Percentiles rank a stretch among this genome's conserved stretches.
Conservation (phyloP, 2,888 invertebrate species). For the Scrobipalpa costella region DNA sequence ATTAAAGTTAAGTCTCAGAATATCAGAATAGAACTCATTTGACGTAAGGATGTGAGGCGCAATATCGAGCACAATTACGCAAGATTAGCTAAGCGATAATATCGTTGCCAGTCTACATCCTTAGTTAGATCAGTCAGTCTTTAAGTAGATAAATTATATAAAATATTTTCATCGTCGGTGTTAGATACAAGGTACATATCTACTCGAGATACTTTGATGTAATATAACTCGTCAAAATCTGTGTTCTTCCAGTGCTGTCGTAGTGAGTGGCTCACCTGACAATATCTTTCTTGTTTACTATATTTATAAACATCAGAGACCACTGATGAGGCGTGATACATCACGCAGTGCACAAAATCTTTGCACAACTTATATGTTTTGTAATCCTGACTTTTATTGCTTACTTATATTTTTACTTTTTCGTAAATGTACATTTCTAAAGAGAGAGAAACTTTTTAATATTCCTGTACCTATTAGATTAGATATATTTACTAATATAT, state of each 20-base stretch:
- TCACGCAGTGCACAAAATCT: conserved; percentile 4
- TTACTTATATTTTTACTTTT: conserved; percentile 25
- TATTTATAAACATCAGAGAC: conserved; percentile 21
- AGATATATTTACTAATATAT: conserved; percentile 47
- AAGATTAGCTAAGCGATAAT: not conserved
- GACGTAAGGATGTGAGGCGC: not conserved
- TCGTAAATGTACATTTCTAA: conserved; percentile 65
- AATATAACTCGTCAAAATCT: conserved; percentile 63
- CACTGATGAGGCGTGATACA: not conserved
- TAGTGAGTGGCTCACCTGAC: conserved; percentile 66
- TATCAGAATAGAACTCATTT: not conserved
- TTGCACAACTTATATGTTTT: not conserved
- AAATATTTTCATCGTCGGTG: conserved; percentile 60
- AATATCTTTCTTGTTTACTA: conserved; percentile 47
- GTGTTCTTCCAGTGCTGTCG: conserved; percentile 72
- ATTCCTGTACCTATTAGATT: conserved; percentile 50
- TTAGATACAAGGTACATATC: conserved; percentile 72
- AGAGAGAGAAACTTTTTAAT: conserved; percentile 67
- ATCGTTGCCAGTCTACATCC: conserved; percentile 40
- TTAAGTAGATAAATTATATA: conserved; percentile 39
- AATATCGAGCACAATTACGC: not conserved
- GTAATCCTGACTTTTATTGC: conserved; percentile 13
- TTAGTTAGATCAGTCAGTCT: conserved; percentile 27
- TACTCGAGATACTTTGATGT: conserved; percentile 49
- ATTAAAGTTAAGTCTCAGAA: not conserved